Conservation (phyloP, 2,113 vertebrate species). For the Vireo altiloquus region DNA sequence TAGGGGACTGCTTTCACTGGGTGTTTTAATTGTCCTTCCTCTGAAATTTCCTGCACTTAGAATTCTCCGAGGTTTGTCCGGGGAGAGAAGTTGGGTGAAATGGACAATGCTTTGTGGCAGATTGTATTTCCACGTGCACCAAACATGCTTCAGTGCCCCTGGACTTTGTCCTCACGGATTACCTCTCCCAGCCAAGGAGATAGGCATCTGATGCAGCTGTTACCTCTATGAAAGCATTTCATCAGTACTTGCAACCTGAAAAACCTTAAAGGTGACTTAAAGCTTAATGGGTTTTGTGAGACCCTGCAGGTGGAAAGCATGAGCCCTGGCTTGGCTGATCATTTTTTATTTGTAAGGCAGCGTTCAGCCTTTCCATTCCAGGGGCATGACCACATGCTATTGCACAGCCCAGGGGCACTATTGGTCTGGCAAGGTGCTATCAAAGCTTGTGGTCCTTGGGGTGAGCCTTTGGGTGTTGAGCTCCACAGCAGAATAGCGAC, state of each 20-base stretch:
- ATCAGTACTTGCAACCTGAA: not conserved
- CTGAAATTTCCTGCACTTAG: not conserved
- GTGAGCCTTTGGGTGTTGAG: not conserved
- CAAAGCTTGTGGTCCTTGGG: not conserved
- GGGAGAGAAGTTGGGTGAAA: not conserved
- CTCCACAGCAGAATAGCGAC: rapidly evolving
- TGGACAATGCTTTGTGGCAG: not conserved
- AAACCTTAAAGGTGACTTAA: not conserved
- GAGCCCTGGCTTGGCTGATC: not conserved
- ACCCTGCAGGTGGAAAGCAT: not conserved
- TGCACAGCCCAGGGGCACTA: not conserved
- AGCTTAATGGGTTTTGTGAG: not conserved
- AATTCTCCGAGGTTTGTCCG: not conserved
- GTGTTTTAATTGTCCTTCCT: not conserved
- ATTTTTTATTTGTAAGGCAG: not conserved
- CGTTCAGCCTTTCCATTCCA: not conserved
- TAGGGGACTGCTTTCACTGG: not conserved
- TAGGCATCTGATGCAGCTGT: not conserved
- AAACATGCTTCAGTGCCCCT: not conserved
- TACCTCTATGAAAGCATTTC: not conserved
- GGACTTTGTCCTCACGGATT: not conserved
- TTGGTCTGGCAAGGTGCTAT: rapidly evolving
- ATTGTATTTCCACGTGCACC: not conserved
- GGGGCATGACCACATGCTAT: rapidly evolving
- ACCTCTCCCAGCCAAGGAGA: not conserved